Base-by-base conservation (phyloP, 2,888 invertebrate genomes). In the Athalia rosae region DNA sequence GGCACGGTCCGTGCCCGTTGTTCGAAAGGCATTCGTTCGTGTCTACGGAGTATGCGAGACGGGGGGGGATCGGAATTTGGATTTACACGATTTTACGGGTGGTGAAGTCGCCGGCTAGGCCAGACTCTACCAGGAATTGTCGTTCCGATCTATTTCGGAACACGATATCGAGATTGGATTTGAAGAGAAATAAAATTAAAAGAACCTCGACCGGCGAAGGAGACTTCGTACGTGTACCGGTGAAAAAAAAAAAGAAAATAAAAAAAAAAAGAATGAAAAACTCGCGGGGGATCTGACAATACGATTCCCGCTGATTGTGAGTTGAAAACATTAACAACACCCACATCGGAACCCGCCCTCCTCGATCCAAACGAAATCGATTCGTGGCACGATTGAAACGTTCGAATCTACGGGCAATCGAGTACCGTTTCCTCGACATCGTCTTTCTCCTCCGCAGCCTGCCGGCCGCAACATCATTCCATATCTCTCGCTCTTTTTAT, bases 1-100 rank as follows among this genome's bases (percentile, higher is more conserved):
- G 93, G 85, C 94, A 94, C 11, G 93, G 93, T 6, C 93, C 94
- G 82, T 91, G 92, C 43, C 93, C 94, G 86, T 93, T 93, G 83
- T 93, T 91, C 82, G 92, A 87, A 47, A 92, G 88, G 84, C 93
- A 94, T 87, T 93, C 93, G 87, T 94, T 92, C 81, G 92, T 89
- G 87, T 93, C 93, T 91, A 58, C 58, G 47, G 15, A 8, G 11
- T 28, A 28, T 28, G 28, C 28, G 28, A 28, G 28, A 28, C 28
- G 2, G 28, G 28, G 28, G 2, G 28, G 28, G 28, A 28, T 28
- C 28, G 28, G 28, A 28, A 28, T 28, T n/a, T 9, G 41, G 41
- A 3, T 63, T 43, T 4, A 4, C 5, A 41, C 9, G 63, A 63
- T 43, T 41, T 28, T 43, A 43, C n/a, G 6, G 4, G 47, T n/a